Evolutionary conservation across 2,113 vertebrate genomes (phyloP), one percentile per base, ranked within the genome.

Genomic region (Phyllostomus discolor): DNA sequence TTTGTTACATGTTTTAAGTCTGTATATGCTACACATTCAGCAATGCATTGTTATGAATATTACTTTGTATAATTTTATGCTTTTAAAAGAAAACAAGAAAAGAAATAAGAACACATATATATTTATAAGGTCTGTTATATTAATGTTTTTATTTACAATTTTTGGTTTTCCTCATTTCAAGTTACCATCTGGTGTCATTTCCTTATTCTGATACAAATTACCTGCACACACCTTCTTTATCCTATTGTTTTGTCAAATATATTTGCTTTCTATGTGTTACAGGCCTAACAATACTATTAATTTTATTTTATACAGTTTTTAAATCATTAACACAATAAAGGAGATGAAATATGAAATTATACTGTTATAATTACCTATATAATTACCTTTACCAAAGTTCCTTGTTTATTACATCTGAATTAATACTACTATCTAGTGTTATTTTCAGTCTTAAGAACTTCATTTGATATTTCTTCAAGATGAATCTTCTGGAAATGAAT

Each of bases 141-240:
- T 88, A 83, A 78, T 33, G 15, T 38, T 70, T 76, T 52, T 91
- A 26, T 89, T 70, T 79, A 59, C 12, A 91, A 33, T 50, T n/a
- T 96, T 78, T 90, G 33, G 33, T 81, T 82, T 57, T 85, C 43
- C 86, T 91, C n/a, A 52, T 75, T 87, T 96, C 54, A 80, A 76
- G 48, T 82, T 91, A 82, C 82, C 76, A 82, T 88, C 48, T 91
- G 38, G 16, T 76, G n/a, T 70, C 22, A 24, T 88, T 83, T 91
- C 16, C 70, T 72, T 80, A 20, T 38, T 67, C 1, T 19, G 72
- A 0, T 66, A 26, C 22, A 76, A 38, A 57, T 50, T 75, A 22
- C 35, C 79, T 89, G 54, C 52, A 84, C 20, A 38, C 28, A 84
- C 35, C 22, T 84, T 35, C 6, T 84, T 84, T 94, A 33, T 81